Evolutionary conservation across 2,113 vertebrate species (phyloP).

Genomic region (Gymnogyps californianus): DNA sequence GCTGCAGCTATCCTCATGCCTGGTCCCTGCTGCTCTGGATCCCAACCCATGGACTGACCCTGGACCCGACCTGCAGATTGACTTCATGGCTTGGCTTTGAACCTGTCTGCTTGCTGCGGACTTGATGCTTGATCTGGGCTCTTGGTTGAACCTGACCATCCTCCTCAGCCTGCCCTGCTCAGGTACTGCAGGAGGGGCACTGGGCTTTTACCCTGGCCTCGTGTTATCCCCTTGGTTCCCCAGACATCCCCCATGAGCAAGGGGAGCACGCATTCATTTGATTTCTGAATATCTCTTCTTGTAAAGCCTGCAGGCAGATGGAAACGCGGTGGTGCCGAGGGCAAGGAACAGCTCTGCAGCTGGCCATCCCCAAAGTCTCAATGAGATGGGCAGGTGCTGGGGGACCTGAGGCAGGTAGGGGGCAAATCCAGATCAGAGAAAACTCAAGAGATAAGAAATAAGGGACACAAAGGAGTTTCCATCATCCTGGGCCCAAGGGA

Average conservation of each 20-base stretch:
- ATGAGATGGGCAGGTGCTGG: neutral
- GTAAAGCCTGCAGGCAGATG: neutral
- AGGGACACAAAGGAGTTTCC: neutral
- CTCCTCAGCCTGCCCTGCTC: neutral
- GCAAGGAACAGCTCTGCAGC: neutral
- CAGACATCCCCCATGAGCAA: neutral
- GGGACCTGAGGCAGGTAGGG: neutral
- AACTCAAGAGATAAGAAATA: neutral
- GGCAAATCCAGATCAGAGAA: neutral
- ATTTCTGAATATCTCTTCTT: neutral
- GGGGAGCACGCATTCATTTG: neutral
- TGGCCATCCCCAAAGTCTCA: neutral
- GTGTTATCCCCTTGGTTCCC: neutral
- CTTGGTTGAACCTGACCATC: neutral
- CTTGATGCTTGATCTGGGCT: neutral
- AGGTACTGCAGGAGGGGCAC: neutral
- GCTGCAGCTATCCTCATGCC: fast-evolving
- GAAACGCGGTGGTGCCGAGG: neutral
- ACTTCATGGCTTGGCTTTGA: neutral
- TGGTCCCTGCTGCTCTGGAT: neutral
- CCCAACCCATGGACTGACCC: fast-evolving
- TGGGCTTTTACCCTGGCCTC: neutral
- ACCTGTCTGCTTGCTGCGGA: neutral
- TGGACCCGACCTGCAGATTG: neutral
- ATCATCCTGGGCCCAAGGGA: too few species aligned